phyloP scores from a whole-genome alignment of 2,888 invertebrate species.

The Xestia ashworthii region DNA sequence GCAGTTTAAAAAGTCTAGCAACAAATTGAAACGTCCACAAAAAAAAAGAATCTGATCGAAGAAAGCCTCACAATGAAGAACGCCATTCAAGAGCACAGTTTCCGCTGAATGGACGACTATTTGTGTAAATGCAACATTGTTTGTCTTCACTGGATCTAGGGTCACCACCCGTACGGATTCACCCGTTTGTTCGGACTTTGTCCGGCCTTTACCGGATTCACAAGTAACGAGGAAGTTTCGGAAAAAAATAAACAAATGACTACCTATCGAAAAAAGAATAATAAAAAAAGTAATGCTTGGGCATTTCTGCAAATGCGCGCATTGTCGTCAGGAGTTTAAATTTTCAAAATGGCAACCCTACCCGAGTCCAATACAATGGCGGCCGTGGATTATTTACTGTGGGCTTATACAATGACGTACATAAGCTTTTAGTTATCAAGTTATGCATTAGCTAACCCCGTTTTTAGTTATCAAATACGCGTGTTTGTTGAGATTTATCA shows the following conservation, averaged over 20 bases:
- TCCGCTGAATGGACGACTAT: slow-evolving; percentile 51
- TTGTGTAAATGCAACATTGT: slow-evolving; percentile 60
- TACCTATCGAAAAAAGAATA: not conserved
- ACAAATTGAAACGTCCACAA: slow-evolving; percentile 32
- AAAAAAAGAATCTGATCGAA: slow-evolving; percentile 36
- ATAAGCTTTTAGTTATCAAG: slow-evolving; percentile 85
- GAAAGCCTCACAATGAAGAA: slow-evolving; percentile 32
- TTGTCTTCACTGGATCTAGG: slow-evolving; percentile 39
- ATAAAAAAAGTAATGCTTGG: not conserved
- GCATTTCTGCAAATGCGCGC: not conserved
- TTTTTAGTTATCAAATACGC: slow-evolving; percentile 76
- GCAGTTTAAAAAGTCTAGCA: slow-evolving; percentile 13
- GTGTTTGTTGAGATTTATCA: slow-evolving; percentile 77
- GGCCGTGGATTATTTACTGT: slow-evolving; percentile 53
- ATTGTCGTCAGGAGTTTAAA: not conserved
- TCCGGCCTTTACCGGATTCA: not conserved
- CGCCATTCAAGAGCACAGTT: slow-evolving; percentile 42
- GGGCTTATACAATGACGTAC: slow-evolving; percentile 68
- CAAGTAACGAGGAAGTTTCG: not conserved
- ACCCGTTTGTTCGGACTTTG: not conserved
- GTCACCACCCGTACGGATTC: not conserved
- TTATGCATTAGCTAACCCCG: slow-evolving; percentile 76
- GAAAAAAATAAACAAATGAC: not conserved
- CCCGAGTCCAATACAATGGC: slow-evolving; percentile 35
- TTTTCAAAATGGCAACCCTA: not conserved